Percentiles rank a stretch among this genome's conserved stretches.
These are phyloP conservation scores for Molossus molossus DNA, from an alignment of 2,797 vertebrate genomes.

Conservation along the genomic window DNA sequence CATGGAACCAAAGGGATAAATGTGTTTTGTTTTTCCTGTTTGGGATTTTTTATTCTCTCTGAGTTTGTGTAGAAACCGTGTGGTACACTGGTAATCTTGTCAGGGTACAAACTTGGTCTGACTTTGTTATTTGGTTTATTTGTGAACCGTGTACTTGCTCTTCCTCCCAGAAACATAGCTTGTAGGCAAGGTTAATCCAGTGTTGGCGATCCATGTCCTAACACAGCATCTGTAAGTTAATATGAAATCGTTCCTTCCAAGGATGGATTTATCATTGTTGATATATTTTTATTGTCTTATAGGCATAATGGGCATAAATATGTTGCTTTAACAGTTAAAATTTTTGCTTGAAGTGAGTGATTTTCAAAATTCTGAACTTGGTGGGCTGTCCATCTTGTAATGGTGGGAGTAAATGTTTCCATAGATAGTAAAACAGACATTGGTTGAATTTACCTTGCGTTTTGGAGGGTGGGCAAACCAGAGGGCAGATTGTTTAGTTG, in stretches of 20 bases:
- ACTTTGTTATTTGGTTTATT: slow-evolving; percentile 92
- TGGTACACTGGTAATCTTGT: slow-evolving; percentile 90
- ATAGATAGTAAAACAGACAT: slow-evolving; percentile 81
- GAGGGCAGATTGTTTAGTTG: slow-evolving; percentile 82
- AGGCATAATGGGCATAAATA: slow-evolving; percentile 91
- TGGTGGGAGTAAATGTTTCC: slow-evolving; percentile 88
- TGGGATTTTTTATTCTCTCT: slow-evolving; percentile 80
- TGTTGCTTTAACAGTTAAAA: slow-evolving; percentile 83
- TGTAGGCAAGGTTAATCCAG: slow-evolving; percentile 99
- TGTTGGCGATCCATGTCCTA: slow-evolving; percentile 99
- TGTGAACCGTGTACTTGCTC: slow-evolving; percentile 99
- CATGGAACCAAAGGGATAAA: slow-evolving; percentile 89
- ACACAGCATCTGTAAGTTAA: slow-evolving; percentile 99
- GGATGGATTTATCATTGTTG: slow-evolving; percentile 96
- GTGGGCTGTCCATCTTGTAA: slow-evolving; percentile 87
- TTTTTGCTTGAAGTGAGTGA: slow-evolving; percentile 89
- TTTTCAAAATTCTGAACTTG: slow-evolving; percentile 88
- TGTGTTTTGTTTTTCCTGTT: slow-evolving; percentile 84
- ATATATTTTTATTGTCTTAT: slow-evolving; percentile 92
- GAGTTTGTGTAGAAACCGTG: slow-evolving; percentile 87
- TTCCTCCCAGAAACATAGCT: slow-evolving; percentile 99
- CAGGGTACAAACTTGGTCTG: slow-evolving; percentile 91
- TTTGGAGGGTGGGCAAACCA: slow-evolving; percentile 87
- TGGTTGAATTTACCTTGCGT: slow-evolving; percentile 81
- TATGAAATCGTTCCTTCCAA: slow-evolving; percentile 96